phyloP scores from a whole-genome alignment of 1,140 invertebrate genomes.

The Rhopalosiphum maidis region DNA sequence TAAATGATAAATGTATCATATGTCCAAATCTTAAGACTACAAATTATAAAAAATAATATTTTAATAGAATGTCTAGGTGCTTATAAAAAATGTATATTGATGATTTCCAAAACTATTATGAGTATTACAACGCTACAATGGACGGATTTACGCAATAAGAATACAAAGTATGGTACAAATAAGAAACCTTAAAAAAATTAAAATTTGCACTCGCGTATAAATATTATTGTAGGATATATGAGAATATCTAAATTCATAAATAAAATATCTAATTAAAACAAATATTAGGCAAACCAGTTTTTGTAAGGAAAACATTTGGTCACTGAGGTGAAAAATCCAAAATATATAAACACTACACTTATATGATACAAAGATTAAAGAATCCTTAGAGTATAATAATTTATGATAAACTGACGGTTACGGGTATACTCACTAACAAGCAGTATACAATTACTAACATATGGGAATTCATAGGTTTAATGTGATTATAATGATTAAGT shows the following conservation, averaged over 20 bases:
- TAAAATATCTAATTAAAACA: conserved; percentile 18
- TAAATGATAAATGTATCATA: not conserved
- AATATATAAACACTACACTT: not conserved
- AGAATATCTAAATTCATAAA: not conserved
- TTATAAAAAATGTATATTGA: no score
- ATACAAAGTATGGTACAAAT: not conserved
- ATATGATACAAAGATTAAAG: not conserved
- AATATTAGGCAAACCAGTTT: not conserved
- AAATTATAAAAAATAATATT: not conserved
- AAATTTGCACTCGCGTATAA: not conserved
- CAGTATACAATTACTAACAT: not conserved
- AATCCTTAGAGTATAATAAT: not conserved
- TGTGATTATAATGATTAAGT: not conserved
- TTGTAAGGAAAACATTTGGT: not conserved
- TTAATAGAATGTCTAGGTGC: not conserved
- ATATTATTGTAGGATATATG: not conserved
- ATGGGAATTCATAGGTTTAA: not conserved
- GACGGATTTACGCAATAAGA: not conserved
- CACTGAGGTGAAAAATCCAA: not conserved
- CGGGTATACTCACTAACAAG: not conserved
- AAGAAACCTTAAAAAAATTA: not conserved
- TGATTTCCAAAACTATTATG: not conserved
- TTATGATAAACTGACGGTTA: not conserved
- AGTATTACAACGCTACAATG: not conserved
- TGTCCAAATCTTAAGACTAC: not conserved